Conservation (phyloP, 2,113 vertebrate species). For the Collichthys lucidus region DNA sequence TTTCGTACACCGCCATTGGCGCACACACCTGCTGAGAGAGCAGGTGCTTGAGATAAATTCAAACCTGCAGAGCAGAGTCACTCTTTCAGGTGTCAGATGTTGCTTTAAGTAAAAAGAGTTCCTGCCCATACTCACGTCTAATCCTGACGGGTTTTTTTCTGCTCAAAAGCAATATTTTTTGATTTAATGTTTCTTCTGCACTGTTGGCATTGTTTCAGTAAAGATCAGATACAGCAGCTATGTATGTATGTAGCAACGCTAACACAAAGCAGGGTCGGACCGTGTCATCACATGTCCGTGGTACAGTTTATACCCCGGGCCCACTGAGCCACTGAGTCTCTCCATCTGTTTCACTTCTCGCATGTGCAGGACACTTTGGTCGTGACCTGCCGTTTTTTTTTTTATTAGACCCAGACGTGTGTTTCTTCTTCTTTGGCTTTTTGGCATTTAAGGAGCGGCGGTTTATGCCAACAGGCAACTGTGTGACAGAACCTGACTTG, state of each 20-base stretch:
- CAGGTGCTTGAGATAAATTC: conserved; percentile 64
- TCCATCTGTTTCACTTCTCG: conserved; percentile 61
- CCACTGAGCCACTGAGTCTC: conserved; percentile 65
- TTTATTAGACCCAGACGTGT: conserved; percentile 68
- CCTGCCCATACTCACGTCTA: background rate
- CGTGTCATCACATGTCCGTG: conserved; percentile 47
- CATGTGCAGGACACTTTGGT: conserved; percentile 58
- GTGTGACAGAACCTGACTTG: conserved; percentile 52
- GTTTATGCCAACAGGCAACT: conserved; percentile 47
- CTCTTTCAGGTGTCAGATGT: conserved; percentile 29
- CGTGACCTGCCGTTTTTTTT: conserved; percentile 68
- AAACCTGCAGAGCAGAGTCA: conserved; percentile 30
- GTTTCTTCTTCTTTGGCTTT: conserved; percentile 40
- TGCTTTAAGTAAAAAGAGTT: conserved; percentile 7
- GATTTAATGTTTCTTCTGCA: background rate
- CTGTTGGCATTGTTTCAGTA: background rate
- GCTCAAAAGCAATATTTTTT: background rate
- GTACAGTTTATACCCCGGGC: conserved; percentile 59
- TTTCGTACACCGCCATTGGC: conserved; percentile 51
- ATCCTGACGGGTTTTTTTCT: background rate
- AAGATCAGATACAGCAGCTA: conserved; percentile 13
- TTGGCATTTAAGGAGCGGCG: conserved; percentile 45
- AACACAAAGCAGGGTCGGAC: conserved; percentile 48
- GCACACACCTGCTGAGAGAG: conserved; percentile 63
- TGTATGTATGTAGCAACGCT: background rate